Evolutionary conservation across 2,797 vertebrate genomes (phyloP).

Genomic region (Coccyzus lansbergi): DNA sequence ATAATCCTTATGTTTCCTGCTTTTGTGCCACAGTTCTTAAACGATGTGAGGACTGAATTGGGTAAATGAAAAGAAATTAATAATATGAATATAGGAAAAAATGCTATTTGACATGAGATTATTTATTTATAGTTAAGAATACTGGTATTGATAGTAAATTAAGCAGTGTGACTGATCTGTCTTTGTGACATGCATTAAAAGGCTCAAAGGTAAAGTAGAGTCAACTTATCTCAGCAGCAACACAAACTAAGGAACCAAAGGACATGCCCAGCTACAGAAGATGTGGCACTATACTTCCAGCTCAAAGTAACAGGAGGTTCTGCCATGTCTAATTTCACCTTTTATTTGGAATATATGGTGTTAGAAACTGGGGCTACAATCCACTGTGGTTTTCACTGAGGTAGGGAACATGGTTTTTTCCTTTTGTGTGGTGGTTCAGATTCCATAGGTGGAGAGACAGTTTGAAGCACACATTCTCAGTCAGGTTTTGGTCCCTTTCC

Average conservation of each 20-base stretch:
- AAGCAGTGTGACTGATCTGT: background rate
- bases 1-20: background rate
- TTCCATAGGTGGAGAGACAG: background rate
- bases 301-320: background rate
- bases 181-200: background rate
- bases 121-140: background rate
- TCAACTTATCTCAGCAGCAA: background rate
- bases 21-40: background rate
- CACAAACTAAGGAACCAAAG: background rate
- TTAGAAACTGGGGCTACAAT: background rate
- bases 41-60: background rate
- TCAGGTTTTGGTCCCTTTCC: background rate
- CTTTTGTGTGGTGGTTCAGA: background rate
- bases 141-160: background rate
- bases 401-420: background rate
- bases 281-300: background rate
- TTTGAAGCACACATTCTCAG: background rate
- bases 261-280: background rate
- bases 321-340: background rate
- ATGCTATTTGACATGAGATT: background rate
- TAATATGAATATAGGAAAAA: background rate
- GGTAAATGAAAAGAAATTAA: background rate
- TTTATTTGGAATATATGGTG: fast-evolving
- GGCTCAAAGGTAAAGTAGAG: background rate
- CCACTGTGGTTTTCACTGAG: background rate